These are phyloP conservation scores for Podotricha telesiphe DNA, from an alignment of 2,888 invertebrate species.

Conservation along the genomic window DNA sequence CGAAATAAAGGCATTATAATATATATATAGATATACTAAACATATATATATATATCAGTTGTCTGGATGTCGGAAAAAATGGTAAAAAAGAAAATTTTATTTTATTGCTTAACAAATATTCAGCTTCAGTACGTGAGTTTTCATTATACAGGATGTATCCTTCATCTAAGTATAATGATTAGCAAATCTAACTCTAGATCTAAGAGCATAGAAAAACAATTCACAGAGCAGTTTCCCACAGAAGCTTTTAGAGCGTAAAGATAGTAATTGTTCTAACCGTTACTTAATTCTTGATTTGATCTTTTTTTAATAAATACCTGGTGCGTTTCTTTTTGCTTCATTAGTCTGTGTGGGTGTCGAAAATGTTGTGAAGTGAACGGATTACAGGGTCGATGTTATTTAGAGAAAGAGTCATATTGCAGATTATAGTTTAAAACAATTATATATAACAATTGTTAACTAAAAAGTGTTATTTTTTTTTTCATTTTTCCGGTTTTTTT, in stretches of 20 bases:
- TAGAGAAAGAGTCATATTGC: background rate
- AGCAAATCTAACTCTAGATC: slow-evolving; percentile 16
- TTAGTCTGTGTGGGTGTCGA: slow-evolving; percentile 14
- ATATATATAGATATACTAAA: too few species aligned
- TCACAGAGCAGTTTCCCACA: slow-evolving; percentile 34
- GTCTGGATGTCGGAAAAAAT: too few species aligned
- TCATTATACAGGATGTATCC: background rate
- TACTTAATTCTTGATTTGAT: slow-evolving; percentile 27
- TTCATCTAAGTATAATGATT: background rate
- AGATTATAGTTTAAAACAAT: too few species aligned
- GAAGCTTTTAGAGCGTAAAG: slow-evolving; percentile 24
- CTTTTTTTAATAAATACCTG: slow-evolving; percentile 21
- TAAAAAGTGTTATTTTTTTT: too few species aligned
- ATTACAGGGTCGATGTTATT: slow-evolving; percentile 11
- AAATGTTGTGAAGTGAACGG: slow-evolving; percentile 16
- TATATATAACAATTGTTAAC: too few species aligned
- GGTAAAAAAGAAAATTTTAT: too few species aligned
- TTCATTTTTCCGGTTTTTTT: too few species aligned
- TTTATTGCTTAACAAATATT: too few species aligned
- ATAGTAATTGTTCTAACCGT: slow-evolving; percentile 29
- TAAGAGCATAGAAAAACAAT: slow-evolving; percentile 22
- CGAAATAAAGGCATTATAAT: too few species aligned
- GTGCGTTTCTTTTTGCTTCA: slow-evolving; percentile 15
- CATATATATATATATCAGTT: too few species aligned
- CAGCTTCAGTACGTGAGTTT: too few species aligned